Base-by-base conservation (phyloP, 2,888 invertebrate genomes). In the Amphimallon solstitiale region DNA sequence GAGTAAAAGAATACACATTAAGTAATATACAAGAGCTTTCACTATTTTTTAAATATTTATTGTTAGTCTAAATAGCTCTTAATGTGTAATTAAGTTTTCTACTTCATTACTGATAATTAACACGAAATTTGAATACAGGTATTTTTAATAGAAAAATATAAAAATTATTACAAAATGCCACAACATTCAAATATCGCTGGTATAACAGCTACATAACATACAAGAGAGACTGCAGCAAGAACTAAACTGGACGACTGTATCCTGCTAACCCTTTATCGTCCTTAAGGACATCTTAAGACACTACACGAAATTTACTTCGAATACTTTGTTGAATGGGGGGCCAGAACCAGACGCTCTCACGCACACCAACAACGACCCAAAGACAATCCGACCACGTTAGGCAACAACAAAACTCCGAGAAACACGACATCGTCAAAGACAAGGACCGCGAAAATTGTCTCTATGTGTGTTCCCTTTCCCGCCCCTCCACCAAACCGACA, bases 311-410 rank as follows among this genome's bases (percentile, higher is more conserved):
- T 76, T 75, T 76, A 75, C 72, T 75, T 64, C 72, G 69, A 77
- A 77, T 76, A 76, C 74, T 77, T 76, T 73, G 74, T 72, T 76
- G 76, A 76, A 76, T 74, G 73, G 73, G 73, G 49, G 76, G 74
- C 76, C 75, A 76, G 75, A 45, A n/a, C n/a, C n/a, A n/a, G n/a
- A n/a, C n/a, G n/a, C n/a, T n/a, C n/a, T n/a, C 35, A 35, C 35
- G 52, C 52, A 37, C 12, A 15, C 35, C 17, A 35, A 37, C 12
- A 34, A 15, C 45, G 17, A 45, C 56, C 43, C 12, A 56, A 38
- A 10, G 29, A 45, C 29, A 46, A 60, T n/a, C 46, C 21, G 15
- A 34, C 48, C 14, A 15, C 56, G 40, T 17, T 19, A 29, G n/a
- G 23, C 21, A n/a, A 19, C 17, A 23, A 48, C 17, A 23, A 48